Base-by-base conservation (phyloP, 35 echinoderm and acorn worm genomes). In the Hemicentrotus pulcherrimus region DNA sequence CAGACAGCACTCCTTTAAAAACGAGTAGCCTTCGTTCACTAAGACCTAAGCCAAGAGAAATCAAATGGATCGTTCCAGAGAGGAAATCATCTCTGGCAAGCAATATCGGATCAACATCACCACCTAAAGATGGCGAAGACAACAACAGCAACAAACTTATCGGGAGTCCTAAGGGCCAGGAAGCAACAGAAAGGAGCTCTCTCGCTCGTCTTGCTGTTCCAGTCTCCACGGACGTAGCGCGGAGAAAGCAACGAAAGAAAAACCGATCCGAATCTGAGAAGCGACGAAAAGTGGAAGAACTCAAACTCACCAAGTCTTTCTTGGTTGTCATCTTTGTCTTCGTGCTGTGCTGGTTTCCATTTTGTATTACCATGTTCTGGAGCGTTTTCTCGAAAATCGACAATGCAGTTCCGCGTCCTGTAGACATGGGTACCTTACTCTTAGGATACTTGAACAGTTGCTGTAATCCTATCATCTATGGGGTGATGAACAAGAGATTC, bases 351-450 rank as follows among this genome's bases (percentile, higher is more conserved):
- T 99, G 98, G 98, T 94, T 99, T 61, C 98, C 98, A 18, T 99
- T 99, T 95, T 99, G 98, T 65, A 94, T 99, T 6, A 98, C 98
- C 4, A 99, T 99, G 98, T 97, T 99, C 94, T 99, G 98, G 98
- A 97, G 95, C 45, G 98, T 99, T 8, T 97, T 96, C 58, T 92
- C 94, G 18, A 31, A 65, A 22, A 88, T 58, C 11, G 31, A 61
- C 9, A 48, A 95, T 22, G 86, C 95, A 6, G 96, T 97, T 11
- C 96, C 97, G 6, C 94, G 98, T 47, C 32, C 85, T 15, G 86
- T 98, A 61, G 98, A 99, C 48, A 98, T 98, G 95, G 91, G 95
- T 30, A 94, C 98, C 31, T 88, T 99, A 28, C 65, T 99, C 14
- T 88, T 99, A 0, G 98, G 98, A 3, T 99, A 96, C 92, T 95